A percentile compares a stretch with the other conserved stretches of the same genome.
Evolutionary conservation across 2,888 invertebrate species (phyloP).

Genomic region (Steinernema hermaphroditum): DNA sequence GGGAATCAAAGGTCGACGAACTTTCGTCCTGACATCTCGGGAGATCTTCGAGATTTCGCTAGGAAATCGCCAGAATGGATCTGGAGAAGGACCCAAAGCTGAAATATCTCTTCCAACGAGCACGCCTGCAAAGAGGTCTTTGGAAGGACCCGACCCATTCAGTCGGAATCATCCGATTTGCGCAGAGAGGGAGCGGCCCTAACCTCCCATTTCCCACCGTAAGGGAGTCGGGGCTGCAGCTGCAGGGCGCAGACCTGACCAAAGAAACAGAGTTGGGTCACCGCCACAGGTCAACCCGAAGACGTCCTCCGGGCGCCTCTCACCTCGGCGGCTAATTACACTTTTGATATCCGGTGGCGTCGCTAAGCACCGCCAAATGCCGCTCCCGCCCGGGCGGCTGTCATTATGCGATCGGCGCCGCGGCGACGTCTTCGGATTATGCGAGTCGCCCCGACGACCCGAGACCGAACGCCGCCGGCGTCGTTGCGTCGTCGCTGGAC

Average conservation of each 20-base stretch:
- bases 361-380: neutral
- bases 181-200: too few relatives aligned
- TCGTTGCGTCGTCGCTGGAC: too few relatives aligned
- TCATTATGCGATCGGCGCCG: constrained; percentile 7
- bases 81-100: too few relatives aligned
- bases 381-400: neutral
- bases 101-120: neutral
- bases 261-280: neutral
- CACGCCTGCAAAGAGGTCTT: neutral
- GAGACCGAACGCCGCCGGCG: too few relatives aligned
- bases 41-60: too few relatives aligned
- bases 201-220: too few relatives aligned
- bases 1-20: too few relatives aligned
- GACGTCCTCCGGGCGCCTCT: neutral
- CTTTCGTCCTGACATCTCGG: too few relatives aligned
- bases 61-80: too few relatives aligned
- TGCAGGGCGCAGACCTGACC: neutral
- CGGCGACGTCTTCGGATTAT: constrained; percentile 3
- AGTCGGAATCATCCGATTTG: too few relatives aligned
- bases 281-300: neutral
- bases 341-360: constrained; percentile 26
- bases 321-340: constrained; percentile 16
- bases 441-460: neutral
- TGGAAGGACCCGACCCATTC: too few relatives aligned
- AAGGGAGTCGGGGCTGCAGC: too few relatives aligned